phyloP scores from a whole-genome alignment of 2,113 vertebrate species.

The Leucopsar rothschildi region DNA sequence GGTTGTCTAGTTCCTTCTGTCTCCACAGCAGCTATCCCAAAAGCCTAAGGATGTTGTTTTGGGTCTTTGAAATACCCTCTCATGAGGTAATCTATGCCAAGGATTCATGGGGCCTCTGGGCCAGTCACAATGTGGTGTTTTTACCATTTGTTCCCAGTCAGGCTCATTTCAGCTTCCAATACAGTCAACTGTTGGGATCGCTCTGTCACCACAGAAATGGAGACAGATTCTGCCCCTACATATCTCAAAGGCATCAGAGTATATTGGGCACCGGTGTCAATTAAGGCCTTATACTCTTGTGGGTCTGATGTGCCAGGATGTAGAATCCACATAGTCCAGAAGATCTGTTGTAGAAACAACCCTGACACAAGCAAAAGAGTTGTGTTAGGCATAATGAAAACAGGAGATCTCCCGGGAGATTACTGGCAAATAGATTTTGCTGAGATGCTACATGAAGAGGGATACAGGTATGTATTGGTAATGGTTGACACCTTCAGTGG shows the following conservation, averaged over 20 bases:
- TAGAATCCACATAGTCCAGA: background rate
- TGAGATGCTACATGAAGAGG: no score
- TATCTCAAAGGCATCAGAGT: background rate
- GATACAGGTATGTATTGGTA: background rate
- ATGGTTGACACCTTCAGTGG: background rate
- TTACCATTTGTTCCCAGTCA: background rate
- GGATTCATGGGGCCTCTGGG: background rate
- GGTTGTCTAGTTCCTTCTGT: background rate
- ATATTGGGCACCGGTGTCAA: background rate
- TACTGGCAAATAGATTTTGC: no score
- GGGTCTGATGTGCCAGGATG: no score
- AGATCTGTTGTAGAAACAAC: background rate
- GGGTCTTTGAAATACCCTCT: background rate
- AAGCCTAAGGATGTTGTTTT: background rate
- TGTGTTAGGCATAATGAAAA: no score
- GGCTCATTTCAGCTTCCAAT: no score
- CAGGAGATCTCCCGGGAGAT: no score
- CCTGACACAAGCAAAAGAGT: no score
- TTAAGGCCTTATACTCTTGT: background rate
- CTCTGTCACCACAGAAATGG: background rate
- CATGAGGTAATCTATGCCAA: background rate
- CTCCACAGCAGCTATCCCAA: background rate
- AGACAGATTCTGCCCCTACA: background rate
- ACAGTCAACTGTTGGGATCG: background rate
- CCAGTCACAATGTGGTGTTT: background rate